These are phyloP conservation scores for Lasioglossum calceatum DNA, from an alignment of 2,888 invertebrate species.

Conservation along the genomic window DNA sequence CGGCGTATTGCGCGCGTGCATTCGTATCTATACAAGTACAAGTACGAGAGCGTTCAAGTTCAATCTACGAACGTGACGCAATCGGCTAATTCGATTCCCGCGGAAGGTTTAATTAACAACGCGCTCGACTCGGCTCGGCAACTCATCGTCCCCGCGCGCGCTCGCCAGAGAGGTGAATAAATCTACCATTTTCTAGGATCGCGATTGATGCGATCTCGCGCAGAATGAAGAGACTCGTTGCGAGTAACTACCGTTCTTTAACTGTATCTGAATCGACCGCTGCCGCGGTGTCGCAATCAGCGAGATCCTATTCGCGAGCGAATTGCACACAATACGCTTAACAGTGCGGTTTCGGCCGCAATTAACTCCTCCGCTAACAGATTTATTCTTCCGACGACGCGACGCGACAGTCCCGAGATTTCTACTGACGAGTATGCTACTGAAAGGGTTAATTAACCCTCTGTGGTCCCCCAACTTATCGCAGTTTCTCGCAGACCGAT, in stretches of 20 bases:
- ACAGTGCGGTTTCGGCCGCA: background rate
- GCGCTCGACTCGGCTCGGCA: background rate
- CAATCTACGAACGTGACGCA: constrained; percentile 8
- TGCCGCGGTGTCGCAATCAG: constrained; percentile 24
- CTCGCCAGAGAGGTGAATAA: constrained; percentile 43
- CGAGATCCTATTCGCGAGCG: constrained; percentile 20
- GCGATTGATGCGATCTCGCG: constrained; percentile 40
- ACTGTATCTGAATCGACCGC: constrained; percentile 36
- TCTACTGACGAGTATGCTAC: background rate
- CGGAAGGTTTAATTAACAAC: constrained; percentile 1
- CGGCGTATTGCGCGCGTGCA: background rate
- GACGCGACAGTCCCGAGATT: background rate
- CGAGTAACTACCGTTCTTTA: constrained; percentile 48
- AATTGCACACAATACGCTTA: constrained; percentile 24
- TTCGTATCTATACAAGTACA: background rate
- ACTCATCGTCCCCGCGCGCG: constrained; percentile 1
- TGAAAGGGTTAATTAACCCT: background rate
- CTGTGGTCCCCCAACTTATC: background rate
- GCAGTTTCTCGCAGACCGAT: background rate
- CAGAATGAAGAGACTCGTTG: constrained; percentile 41
- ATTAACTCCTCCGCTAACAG: constrained; percentile 17
- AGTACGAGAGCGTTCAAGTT: constrained; percentile 33
- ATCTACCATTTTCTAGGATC: constrained; percentile 50
- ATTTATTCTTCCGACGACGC: background rate
- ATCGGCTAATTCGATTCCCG: constrained; percentile 5